Evolutionary conservation across 1,140 invertebrate genomes (phyloP), one percentile per base, ranked within the genome.

Genomic region (Uloborus diversus): DNA sequence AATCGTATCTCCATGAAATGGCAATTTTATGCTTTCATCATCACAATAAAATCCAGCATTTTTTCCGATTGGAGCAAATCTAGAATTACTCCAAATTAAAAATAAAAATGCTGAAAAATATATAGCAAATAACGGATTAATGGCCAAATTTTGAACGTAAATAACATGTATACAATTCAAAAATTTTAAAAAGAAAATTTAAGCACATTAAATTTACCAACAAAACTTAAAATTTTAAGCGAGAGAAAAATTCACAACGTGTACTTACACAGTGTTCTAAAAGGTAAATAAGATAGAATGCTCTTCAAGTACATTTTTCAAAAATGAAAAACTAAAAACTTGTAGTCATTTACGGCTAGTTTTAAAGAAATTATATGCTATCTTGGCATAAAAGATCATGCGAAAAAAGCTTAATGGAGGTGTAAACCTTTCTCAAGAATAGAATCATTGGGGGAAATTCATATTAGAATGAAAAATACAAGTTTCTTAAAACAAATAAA

Each of bases 41-140:
- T 80, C 64, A 65, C 78, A 80, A 14, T 47, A 70, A 56, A 80
- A 80, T 27, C 66, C 78, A 49, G 25, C 56, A 49, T 61, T 61
- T 69, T 56, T 79, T 3, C 51, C 76, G 33, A 33, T 11, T n/a
- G 53, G 51, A 14, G 56, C 64, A 49, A 14, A 79, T 20, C 30
- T 25, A 17, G 64, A 79, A 57, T 79, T 79, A 11, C 17, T 37
- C 53, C 61, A 79, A 17, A 79, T 30, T 28, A 79, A 13, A 51
- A 61, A 79, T 11, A 79, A 61, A 33, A 61, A 17, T 2, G 51
- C 76, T 79, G 32, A 1, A 69, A 59, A 28, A 13, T 35, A 64
- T 17, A 53, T 20, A 53, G 20, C 17, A 4, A 14, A 53, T 53
- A 53, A 53, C 17, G 17, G 17, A 42, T 0, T 42, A 17, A 42